These are phyloP conservation scores for Neomorphus geoffroyi DNA, from an alignment of 2,797 vertebrate species.

Conservation along the genomic window DNA sequence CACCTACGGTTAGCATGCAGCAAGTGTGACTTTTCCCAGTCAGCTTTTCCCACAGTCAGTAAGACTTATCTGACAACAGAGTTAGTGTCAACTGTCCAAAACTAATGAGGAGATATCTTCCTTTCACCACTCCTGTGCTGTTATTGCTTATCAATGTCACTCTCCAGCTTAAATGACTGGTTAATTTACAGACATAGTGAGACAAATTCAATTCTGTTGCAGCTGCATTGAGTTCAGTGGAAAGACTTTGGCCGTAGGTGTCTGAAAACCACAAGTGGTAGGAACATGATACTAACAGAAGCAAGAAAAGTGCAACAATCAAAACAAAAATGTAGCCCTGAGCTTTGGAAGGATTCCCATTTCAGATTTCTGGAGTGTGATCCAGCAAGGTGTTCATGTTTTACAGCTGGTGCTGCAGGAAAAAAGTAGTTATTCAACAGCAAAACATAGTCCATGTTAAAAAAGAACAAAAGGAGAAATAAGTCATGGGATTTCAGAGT, in stretches of 20 bases:
- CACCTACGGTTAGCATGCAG: constrained; percentile 16
- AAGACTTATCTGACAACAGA: constrained; percentile 60
- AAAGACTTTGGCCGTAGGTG: not conserved
- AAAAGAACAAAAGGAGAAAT: not conserved
- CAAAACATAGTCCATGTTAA: not conserved
- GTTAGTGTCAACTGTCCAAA: constrained; percentile 72
- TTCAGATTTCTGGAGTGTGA: constrained; percentile 39
- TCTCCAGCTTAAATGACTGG: constrained; percentile 62
- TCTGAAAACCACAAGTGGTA: constrained; percentile 37
- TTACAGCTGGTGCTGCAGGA: constrained; percentile 26
- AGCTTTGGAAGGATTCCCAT: constrained; percentile 35
- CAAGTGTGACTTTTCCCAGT: constrained; percentile 61
- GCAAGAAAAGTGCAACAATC: constrained; percentile 1
- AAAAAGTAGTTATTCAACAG: constrained; percentile 10
- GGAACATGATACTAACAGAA: constrained; percentile 54
- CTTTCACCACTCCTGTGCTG: constrained; percentile 60
- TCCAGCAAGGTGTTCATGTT: constrained; percentile 38
- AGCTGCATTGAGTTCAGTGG: not conserved
- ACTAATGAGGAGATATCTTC: constrained; percentile 69
- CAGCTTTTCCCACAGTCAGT: constrained; percentile 65
- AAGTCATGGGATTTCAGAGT: not conserved
- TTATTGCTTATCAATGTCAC: constrained; percentile 60
- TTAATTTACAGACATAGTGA: constrained; percentile 56
- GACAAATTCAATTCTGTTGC: constrained; percentile 29
- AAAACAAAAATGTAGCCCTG: constrained; percentile 40